Percentiles rank a stretch among this genome's conserved stretches.
These are phyloP conservation scores for Drosophila silvestris DNA, from an alignment of 2,888 invertebrate species.

Conservation along the genomic window DNA sequence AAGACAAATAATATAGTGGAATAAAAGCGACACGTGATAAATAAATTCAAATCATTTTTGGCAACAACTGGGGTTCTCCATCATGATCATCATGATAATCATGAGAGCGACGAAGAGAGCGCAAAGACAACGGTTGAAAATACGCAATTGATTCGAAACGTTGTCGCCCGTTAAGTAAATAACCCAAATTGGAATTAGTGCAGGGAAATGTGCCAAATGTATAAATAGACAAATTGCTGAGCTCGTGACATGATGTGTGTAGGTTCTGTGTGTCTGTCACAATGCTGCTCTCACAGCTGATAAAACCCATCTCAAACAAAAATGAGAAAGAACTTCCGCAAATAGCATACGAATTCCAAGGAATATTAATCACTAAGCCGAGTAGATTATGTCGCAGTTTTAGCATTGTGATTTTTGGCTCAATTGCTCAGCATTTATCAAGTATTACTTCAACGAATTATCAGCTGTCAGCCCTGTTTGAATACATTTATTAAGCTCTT, in stretches of 20 bases:
- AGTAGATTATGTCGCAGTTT: conserved; percentile 15
- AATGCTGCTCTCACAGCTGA: conserved; percentile 14
- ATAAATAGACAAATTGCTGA: conserved; percentile 67
- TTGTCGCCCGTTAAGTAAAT: conserved; percentile 69
- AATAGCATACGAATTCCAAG: neutral
- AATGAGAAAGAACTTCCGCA: neutral
- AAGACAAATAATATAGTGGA: conserved; percentile 45
- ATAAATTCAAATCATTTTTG: conserved; percentile 47
- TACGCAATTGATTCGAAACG: conserved; percentile 59
- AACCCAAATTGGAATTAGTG: conserved; percentile 71
- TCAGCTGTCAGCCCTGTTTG: neutral
- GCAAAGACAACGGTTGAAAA: conserved; percentile 34
- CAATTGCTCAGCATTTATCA: conserved; percentile 8
- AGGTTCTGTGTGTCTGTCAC: conserved; percentile 8
- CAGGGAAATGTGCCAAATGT: conserved; percentile 71
- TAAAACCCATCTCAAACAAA: conserved; percentile 13
- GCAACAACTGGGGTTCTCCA: conserved; percentile 25
- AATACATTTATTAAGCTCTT: conserved; percentile 7
- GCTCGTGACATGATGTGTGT: conserved; percentile 42
- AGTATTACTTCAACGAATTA: neutral
- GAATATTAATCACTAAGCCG: conserved; percentile 13
- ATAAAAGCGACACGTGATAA: conserved; percentile 51
- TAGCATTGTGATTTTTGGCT: neutral
- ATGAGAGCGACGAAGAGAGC: conserved; percentile 23
- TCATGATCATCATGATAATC: no score